Evolutionary conservation across 2,888 invertebrate genomes (phyloP).

Genomic region (Ecdyonurus torrentis): DNA sequence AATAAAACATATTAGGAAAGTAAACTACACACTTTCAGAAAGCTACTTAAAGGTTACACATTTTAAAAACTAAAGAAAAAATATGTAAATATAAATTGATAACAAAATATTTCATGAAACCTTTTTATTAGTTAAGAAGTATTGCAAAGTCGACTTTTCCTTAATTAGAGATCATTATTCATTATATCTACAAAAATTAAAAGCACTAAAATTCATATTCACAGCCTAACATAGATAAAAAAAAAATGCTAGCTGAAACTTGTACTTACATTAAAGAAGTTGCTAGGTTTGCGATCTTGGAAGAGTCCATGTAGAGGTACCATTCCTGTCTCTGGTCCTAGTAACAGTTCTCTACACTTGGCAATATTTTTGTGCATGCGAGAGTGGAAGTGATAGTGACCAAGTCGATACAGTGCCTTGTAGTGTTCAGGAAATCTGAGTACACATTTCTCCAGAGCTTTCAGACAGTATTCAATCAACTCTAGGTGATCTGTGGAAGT

Average conservation of each 20-base stretch:
- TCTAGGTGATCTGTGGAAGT: slow-evolving; percentile 18
- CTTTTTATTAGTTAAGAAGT: too few relatives aligned
- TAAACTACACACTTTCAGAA: too few relatives aligned
- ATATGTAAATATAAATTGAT: too few relatives aligned
- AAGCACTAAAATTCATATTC: background rate
- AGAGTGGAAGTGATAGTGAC: slow-evolving; percentile 64
- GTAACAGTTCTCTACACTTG: slow-evolving; percentile 51
- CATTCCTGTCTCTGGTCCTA: slow-evolving; percentile 42
- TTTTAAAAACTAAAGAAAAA: too few relatives aligned
- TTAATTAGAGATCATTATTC: background rate
- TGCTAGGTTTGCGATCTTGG: slow-evolving; percentile 62
- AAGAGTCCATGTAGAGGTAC: slow-evolving; percentile 61
- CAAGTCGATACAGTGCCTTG: slow-evolving; percentile 77
- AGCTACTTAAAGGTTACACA: too few relatives aligned
- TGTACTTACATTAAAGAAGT: slow-evolving; percentile 68
- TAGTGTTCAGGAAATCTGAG: slow-evolving; percentile 79
- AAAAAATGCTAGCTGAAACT: background rate
- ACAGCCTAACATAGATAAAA: background rate
- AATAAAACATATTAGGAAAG: background rate
- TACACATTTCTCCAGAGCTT: slow-evolving; percentile 70
- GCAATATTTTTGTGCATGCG: slow-evolving; percentile 47
- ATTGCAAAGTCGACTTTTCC: too few relatives aligned
- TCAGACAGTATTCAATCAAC: slow-evolving; percentile 48
- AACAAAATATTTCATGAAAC: too few relatives aligned
- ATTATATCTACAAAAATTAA: background rate